Conservation (phyloP, 2,888 invertebrate genomes). For the Chaetogeoica ovagalla region DNA sequence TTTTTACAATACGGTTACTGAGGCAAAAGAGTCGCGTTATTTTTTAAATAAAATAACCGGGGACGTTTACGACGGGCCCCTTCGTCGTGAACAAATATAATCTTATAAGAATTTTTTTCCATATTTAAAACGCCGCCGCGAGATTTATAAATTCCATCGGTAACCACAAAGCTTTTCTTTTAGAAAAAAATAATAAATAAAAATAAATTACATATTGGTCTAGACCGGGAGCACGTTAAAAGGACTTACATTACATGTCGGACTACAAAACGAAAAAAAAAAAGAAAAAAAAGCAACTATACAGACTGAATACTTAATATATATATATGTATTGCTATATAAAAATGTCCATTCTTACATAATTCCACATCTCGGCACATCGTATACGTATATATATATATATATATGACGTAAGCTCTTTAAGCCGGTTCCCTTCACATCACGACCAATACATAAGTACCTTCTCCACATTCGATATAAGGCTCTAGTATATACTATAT, state of each 20-base stretch:
- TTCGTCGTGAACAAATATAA: constrained; percentile 5
- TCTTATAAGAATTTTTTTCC: no score
- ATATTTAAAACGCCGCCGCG: no score
- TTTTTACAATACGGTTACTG: no score
- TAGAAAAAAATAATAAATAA: constrained; percentile 34
- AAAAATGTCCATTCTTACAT: constrained; percentile 47
- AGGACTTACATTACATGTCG: constrained; percentile 44
- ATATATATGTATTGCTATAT: constrained; percentile 38
- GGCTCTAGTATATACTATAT: not conserved
- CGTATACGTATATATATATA: not conserved
- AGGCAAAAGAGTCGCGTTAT: no score
- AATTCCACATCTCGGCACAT: constrained; percentile 22
- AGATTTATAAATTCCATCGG: constrained; percentile 32
- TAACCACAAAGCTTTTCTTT: constrained; percentile 41
- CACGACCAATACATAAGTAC: constrained; percentile 33
- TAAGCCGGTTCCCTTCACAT: constrained; percentile 47
- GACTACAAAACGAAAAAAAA: constrained; percentile 15
- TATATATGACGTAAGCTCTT: constrained; percentile 40
- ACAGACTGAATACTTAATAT: constrained; percentile 28
- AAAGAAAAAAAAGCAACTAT: constrained; percentile 27
- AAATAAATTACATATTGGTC: constrained; percentile 42
- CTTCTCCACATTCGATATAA: constrained; percentile 4
- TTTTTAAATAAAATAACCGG: no score
- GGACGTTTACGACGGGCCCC: not conserved
- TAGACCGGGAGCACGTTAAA: constrained; percentile 38